Percentiles rank a stretch among this genome's conserved stretches.
Conservation (phyloP, 2,888 invertebrate genomes). For the Rhagonycha lutea region DNA sequence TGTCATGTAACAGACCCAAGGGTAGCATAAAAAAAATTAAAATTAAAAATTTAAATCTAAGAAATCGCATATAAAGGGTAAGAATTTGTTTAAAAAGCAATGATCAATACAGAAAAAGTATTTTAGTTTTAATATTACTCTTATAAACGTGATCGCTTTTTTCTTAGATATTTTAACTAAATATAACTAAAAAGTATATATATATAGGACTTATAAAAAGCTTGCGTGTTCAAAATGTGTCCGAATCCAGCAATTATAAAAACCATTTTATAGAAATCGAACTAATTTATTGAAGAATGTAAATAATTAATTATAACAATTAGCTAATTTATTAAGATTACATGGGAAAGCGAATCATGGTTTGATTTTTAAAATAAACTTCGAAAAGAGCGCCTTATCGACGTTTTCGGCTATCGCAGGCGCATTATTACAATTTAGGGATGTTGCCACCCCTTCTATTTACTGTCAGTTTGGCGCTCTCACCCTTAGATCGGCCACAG, state of each 20-base stretch:
- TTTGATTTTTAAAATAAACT: constrained; percentile 4
- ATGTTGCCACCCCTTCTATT: constrained; percentile 39
- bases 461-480: constrained; percentile 41
- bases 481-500: constrained; percentile 37
- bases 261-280: not conserved
- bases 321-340: not conserved
- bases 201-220: not conserved
- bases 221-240: not conserved
- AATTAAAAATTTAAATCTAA: not conserved
- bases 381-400: constrained; percentile 38
- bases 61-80: not conserved
- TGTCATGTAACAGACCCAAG: not conserved
- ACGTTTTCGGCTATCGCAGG: constrained; percentile 34
- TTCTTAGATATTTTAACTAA: not conserved
- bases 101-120: not conserved
- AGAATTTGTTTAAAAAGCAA: not conserved
- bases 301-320: not conserved
- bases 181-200: not conserved
- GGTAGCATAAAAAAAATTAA: not conserved
- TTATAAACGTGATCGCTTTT: not conserved
- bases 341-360: not conserved
- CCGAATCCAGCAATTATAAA: not conserved
- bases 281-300: not conserved
- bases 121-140: not conserved
- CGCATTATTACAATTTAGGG: constrained; percentile 29